Conservation (phyloP, 2,888 invertebrate genomes). For the Temnothorax ravouxi region DNA sequence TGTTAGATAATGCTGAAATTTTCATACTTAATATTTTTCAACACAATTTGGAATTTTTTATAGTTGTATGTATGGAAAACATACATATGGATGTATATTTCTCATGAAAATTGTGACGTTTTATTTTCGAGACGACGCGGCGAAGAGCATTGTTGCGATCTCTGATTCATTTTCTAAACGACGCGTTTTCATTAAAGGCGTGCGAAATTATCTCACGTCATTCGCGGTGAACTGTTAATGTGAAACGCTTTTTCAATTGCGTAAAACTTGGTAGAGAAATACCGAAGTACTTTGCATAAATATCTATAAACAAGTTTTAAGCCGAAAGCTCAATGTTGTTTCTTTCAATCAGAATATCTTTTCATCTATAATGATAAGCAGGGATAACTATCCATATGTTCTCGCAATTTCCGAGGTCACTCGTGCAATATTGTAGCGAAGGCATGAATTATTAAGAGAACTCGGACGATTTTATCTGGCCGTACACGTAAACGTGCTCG, state of each 20-base stretch:
- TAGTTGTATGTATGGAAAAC: too few relatives aligned
- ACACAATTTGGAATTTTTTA: neutral
- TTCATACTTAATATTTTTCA: neutral
- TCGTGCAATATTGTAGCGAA: constrained; percentile 41
- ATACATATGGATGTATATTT: neutral
- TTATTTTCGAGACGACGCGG: constrained; percentile 42
- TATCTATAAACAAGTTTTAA: neutral
- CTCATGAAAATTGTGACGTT: constrained; percentile 11
- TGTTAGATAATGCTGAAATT: neutral
- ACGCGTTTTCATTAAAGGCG: neutral
- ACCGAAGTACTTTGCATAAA: neutral
- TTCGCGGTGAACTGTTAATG: neutral
- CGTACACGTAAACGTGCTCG: constrained; percentile 51
- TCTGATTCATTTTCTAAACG: constrained; percentile 20
- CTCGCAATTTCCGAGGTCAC: constrained; percentile 43
- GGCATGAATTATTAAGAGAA: constrained; percentile 62
- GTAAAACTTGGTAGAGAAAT: neutral
- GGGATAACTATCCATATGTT: neutral
- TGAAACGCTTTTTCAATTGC: neutral
- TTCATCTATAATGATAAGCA: constrained; percentile 20
- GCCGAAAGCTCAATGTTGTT: constrained; percentile 1
- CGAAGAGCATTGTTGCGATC: constrained; percentile 16
- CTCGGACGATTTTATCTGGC: constrained; percentile 64
- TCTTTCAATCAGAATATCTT: constrained; percentile 11
- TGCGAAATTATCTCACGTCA: neutral